Base-by-base conservation (phyloP, 30 jellyfish, hydroid and myxozoan genomes). In the Aurelia sp. region DNA sequence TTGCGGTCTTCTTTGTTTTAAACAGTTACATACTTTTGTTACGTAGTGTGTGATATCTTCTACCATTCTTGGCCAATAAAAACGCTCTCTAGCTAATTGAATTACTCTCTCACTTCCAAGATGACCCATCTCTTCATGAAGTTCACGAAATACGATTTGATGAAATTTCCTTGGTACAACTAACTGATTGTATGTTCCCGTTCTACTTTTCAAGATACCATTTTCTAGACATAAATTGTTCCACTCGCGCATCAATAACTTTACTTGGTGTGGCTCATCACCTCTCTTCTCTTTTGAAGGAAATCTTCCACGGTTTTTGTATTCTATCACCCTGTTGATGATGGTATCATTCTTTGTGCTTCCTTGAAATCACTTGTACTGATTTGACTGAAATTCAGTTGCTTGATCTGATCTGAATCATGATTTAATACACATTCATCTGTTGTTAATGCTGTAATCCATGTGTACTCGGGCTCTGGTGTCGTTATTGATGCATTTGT, bases 21-120 rank as follows among this genome's bases (percentile, higher is more conserved):
- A 27, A 27, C 33, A 27, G 2, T 27, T 27, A 27, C 33, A 27
- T 27, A 27, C 33, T 27, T 27, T 57, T n/a, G 20, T 57, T 16
- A 57, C 66, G 73, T 62, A 17, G 20, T 62, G 73, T 62, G 73
- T 62, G 73, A 62, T 62, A 17, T 51, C 33, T 27, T 27, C 33
- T 27, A 27, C 33, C 33, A 27, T 27, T 27, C 33, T 27, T 27
- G 33, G 33, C 2, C 33, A 27, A 27, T 27, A 27, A 27, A n/a
- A 27, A 27, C 33, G 33, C 33, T 27, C 33, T 27, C 85, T 73
- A 20, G 85, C 85, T 48, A 73, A 3, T 35, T 73, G 73, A 20
- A 73, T 73, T 48, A 73, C 85, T 21, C 85, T 35, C 15, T 73
- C 73, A 41, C 73, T 73, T 44, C 85, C 85, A 40, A 73, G 72